Conservation (phyloP, 92 coral and sea anemone species). For the Zoanthus solanderi region DNA sequence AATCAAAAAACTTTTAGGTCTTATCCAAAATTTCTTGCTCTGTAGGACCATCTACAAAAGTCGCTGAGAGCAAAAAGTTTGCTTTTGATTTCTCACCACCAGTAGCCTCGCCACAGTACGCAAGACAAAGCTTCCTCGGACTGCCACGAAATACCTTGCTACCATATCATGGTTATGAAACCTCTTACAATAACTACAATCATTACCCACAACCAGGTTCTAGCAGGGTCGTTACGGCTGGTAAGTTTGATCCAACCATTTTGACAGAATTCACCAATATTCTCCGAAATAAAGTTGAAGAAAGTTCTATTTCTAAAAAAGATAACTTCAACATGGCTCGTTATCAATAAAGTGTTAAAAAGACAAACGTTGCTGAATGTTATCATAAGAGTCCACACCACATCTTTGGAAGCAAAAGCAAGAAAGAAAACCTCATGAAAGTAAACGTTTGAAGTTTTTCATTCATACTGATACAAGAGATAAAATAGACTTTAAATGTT, state of each 20-base stretch:
- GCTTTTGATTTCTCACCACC: not conserved
- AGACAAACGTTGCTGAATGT: not conserved
- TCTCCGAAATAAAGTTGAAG: slow-evolving; percentile 25
- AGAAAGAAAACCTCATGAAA: not conserved
- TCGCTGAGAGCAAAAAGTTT: not conserved
- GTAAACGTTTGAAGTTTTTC: not conserved
- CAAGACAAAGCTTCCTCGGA: not conserved
- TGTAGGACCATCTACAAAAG: slow-evolving; percentile 3
- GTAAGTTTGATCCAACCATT: slow-evolving; percentile 45
- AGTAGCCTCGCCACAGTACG: not conserved
- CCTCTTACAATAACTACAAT: slow-evolving; percentile 5
- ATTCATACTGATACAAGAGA: not conserved
- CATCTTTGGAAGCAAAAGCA: not conserved
- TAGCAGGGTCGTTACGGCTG: slow-evolving; percentile 38
- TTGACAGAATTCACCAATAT: slow-evolving; percentile 27
- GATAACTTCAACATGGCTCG: not conserved
- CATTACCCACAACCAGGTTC: slow-evolving; percentile 16
- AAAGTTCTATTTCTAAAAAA: not conserved
- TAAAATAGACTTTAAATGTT: too few relatives aligned
- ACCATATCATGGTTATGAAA: not conserved
- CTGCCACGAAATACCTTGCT: not conserved
- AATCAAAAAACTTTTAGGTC: not conserved
- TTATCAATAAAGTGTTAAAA: not conserved
- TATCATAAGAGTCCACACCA: not conserved
- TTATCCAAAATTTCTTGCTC: not conserved